phyloP scores from a whole-genome alignment of 2,888 invertebrate species.

The Choristoneura rosaceana region DNA sequence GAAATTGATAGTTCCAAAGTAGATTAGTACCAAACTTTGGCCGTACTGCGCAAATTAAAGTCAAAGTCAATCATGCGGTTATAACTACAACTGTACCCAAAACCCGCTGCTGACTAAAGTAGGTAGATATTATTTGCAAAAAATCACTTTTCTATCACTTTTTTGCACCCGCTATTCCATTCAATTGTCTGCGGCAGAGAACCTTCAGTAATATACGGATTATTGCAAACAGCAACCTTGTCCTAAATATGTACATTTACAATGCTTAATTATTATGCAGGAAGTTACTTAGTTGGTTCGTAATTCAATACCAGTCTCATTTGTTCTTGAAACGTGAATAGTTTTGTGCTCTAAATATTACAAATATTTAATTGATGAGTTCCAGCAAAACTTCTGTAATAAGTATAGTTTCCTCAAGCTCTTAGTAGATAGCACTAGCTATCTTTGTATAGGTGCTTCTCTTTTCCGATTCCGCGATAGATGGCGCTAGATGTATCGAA shows the following conservation, averaged over 20 bases:
- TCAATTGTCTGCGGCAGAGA: not conserved
- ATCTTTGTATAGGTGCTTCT: not conserved
- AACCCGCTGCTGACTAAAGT: too few relatives aligned
- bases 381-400: not conserved
- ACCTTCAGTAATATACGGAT: not conserved
- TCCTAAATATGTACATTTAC: conserved; percentile 13
- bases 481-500: not conserved
- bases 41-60: too few relatives aligned
- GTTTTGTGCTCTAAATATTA: not conserved
- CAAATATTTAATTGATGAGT: not conserved
- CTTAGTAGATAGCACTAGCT: not conserved
- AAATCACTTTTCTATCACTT: not conserved
- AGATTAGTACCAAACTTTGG: too few relatives aligned
- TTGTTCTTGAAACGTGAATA: not conserved
- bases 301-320: not conserved
- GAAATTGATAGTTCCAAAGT: too few relatives aligned
- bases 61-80: too few relatives aligned
- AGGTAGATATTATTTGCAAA: too few relatives aligned
- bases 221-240: conserved; percentile 20
- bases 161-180: not conserved
- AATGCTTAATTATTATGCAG: conserved; percentile 15
- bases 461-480: not conserved
- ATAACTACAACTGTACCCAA: too few relatives aligned
- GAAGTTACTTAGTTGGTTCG: conserved; percentile 12
- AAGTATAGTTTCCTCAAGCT: not conserved